phyloP scores from a whole-genome alignment of 2,888 invertebrate species.

The Tillus elongatus region DNA sequence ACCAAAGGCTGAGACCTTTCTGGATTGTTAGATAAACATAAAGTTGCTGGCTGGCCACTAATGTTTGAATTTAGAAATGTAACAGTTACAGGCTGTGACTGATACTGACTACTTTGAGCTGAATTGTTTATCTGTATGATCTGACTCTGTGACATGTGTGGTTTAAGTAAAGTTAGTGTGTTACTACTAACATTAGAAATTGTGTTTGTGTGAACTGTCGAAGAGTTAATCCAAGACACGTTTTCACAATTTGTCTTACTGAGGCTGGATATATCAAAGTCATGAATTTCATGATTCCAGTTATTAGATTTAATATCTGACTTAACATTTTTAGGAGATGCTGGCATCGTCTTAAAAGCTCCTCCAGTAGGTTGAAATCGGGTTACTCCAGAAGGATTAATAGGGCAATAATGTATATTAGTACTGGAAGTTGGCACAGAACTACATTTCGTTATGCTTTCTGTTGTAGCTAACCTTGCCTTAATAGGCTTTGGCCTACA shows the following conservation, averaged over 20 bases:
- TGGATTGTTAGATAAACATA: constrained; percentile 34
- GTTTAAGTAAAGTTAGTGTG: constrained; percentile 36
- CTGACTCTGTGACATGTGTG: constrained; percentile 32
- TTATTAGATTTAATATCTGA: constrained; percentile 26
- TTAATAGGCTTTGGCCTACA: constrained; percentile 86
- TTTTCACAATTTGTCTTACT: constrained; percentile 12
- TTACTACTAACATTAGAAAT: constrained; percentile 29
- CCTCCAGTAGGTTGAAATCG: constrained; percentile 91
- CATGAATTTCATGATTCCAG: constrained; percentile 10
- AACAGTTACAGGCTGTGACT: constrained; percentile 41
- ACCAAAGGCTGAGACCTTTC: constrained; percentile 37
- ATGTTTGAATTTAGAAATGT: constrained; percentile 32
- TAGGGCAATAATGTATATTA: constrained; percentile 56
- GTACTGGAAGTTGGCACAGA: constrained; percentile 40
- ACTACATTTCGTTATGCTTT: constrained; percentile 45
- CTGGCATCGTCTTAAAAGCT: constrained; percentile 82
- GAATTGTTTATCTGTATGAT: constrained; percentile 33
- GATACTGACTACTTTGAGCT: constrained; percentile 29
- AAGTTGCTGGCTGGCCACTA: constrained; percentile 31
- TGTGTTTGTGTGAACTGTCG: constrained; percentile 25
- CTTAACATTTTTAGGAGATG: constrained; percentile 45
- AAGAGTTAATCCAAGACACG: constrained; percentile 27
- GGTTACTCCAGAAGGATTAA: constrained; percentile 74
- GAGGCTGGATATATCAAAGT: constrained; percentile 3
- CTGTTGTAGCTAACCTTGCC: constrained; percentile 50